Evolutionary conservation across 2,113 vertebrate genomes (phyloP).

Genomic region (Felis catus): DNA sequence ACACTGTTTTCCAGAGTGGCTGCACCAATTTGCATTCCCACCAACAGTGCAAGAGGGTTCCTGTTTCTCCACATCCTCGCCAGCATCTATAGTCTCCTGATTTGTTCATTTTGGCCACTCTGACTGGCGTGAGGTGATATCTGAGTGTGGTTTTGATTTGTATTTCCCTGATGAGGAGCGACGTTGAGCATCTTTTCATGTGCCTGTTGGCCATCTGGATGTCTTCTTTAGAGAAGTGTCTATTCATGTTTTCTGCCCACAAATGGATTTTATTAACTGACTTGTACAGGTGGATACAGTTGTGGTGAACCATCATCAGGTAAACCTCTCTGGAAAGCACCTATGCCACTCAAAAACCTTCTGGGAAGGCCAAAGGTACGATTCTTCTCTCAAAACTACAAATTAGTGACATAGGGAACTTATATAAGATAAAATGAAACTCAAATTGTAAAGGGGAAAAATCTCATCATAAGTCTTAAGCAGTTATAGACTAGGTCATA

Average conservation of each 20-base stretch:
- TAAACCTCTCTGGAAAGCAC: background rate
- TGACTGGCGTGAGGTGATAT: too few relatives aligned
- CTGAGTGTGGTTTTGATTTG: too few relatives aligned
- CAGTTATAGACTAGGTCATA: background rate
- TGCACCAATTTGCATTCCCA: too few relatives aligned
- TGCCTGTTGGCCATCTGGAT: too few relatives aligned
- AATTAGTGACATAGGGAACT: background rate
- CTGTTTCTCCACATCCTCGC: too few relatives aligned
- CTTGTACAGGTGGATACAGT: background rate
- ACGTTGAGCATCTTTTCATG: too few relatives aligned
- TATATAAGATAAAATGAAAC: background rate
- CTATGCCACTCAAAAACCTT: background rate
- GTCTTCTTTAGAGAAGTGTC: too few relatives aligned
- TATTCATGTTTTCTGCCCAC: background rate
- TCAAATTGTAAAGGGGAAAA: background rate
- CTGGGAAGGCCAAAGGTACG: background rate
- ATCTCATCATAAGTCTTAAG: background rate
- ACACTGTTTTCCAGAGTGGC: too few relatives aligned
- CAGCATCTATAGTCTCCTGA: too few relatives aligned
- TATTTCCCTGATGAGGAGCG: too few relatives aligned
- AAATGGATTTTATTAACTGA: conserved; percentile 3
- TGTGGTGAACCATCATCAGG: background rate
- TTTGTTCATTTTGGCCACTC: too few relatives aligned
- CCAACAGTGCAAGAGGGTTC: too few relatives aligned
- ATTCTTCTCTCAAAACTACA: background rate